Conservation (phyloP, 2,888 invertebrate genomes). For the Ferrisia virgata region DNA sequence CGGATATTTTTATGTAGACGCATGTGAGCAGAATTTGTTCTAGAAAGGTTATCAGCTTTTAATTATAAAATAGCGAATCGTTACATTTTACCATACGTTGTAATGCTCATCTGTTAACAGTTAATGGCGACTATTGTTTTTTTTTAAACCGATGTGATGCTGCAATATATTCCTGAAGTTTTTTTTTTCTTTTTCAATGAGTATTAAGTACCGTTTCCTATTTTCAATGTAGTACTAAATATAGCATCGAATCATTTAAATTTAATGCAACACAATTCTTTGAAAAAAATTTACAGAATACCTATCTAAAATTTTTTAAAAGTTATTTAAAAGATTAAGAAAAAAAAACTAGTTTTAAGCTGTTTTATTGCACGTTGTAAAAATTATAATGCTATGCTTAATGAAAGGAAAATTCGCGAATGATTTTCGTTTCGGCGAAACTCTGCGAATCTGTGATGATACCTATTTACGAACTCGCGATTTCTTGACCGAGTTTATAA, state of each 20-base stretch:
- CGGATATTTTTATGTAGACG: no score
- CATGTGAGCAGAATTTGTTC: not conserved
- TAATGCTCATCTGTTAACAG: no score
- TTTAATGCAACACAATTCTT: no score
- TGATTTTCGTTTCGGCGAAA: not conserved
- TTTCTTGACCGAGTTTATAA: constrained; percentile 6
- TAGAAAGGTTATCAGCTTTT: not conserved
- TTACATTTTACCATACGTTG: not conserved
- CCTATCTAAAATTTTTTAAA: no score
- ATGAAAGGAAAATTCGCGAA: not conserved
- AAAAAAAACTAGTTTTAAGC: not conserved
- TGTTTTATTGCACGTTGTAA: not conserved
- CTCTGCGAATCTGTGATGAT: not conserved
- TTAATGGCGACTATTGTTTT: no score
- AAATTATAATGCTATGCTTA: not conserved
- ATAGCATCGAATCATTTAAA: no score
- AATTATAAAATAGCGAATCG: not conserved
- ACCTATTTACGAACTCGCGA: not conserved
- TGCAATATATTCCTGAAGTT: no score
- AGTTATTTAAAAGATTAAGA: not conserved
- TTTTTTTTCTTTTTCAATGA: no score
- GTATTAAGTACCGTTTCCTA: no score
- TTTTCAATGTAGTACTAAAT: no score
- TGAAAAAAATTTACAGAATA: no score
- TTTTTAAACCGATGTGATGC: no score